A percentile compares a stretch with the other conserved stretches of the same genome.
Conservation (phyloP, 2,113 vertebrate genomes). For the Grammatotria lemairii region DNA sequence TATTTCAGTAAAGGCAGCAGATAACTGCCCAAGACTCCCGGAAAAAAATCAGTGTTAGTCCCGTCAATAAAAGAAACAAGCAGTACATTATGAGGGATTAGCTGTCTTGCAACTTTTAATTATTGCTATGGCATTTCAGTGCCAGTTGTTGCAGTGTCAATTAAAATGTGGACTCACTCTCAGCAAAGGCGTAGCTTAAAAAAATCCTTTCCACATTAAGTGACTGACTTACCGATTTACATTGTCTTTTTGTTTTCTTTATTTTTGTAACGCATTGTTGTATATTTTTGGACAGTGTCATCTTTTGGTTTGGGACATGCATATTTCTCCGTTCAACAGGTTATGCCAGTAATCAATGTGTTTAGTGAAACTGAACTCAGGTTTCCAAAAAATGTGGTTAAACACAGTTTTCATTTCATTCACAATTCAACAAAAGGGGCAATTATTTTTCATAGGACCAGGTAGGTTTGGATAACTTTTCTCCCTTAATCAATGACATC, state of each 20-base stretch:
- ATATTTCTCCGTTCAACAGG: background rate
- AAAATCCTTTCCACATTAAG: background rate
- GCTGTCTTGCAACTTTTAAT: background rate
- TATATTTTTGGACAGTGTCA: background rate
- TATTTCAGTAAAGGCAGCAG: background rate
- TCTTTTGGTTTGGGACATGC: background rate
- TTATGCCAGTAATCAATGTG: background rate
- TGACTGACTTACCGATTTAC: background rate
- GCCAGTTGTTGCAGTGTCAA: conserved; percentile 4
- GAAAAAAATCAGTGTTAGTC: background rate
- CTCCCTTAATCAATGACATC: rapidly evolving
- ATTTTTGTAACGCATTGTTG: background rate
- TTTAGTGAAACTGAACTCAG: background rate
- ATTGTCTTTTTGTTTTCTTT: background rate
- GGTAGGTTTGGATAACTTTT: background rate
- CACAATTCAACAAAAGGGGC: background rate
- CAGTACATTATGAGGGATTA: background rate
- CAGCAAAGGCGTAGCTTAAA: background rate
- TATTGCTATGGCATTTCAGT: background rate
- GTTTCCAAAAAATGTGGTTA: background rate
- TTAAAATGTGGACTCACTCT: background rate
- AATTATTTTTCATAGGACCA: background rate
- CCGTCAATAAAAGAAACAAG: conserved; percentile 10
- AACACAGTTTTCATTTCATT: background rate
- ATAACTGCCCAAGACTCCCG: background rate